These are phyloP conservation scores for Metallyticus violacea DNA, from an alignment of 2,888 invertebrate genomes.

Conservation along the genomic window DNA sequence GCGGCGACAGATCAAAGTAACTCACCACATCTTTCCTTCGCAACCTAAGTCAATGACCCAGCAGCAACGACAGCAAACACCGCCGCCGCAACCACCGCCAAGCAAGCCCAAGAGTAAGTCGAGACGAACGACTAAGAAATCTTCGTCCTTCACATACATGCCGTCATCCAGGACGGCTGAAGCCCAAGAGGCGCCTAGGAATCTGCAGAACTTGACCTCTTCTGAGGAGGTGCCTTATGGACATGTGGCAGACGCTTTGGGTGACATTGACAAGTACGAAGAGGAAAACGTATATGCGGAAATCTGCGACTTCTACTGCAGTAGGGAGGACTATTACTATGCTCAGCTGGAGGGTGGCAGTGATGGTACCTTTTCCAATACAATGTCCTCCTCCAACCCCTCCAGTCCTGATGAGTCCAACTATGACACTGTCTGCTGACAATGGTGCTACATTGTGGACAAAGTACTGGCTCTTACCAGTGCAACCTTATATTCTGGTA, in stretches of 20 bases:
- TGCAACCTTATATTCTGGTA: too few species aligned
- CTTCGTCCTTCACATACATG: constrained; percentile 48
- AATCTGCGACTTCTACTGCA: constrained; percentile 51
- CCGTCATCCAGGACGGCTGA: constrained; percentile 25
- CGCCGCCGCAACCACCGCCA: constrained; percentile 40
- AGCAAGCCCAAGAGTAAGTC: constrained; percentile 40
- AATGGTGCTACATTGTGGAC: background rate
- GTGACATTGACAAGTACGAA: constrained; percentile 44
- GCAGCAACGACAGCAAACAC: constrained; percentile 45
- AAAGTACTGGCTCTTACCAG: too few species aligned
- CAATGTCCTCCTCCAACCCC: constrained; percentile 42
- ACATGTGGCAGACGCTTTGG: constrained; percentile 62
- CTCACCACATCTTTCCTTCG: constrained; percentile 37
- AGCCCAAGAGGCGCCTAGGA: background rate
- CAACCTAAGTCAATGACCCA: constrained; percentile 43
- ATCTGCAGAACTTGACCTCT: background rate
- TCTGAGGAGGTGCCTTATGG: constrained; percentile 66
- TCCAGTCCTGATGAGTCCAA: constrained; percentile 44
- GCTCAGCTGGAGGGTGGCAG: constrained; percentile 43
- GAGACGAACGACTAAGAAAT: constrained; percentile 46
- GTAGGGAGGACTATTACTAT: constrained; percentile 43
- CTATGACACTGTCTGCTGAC: constrained; percentile 48
- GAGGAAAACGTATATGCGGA: constrained; percentile 69
- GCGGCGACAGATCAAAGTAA: constrained; percentile 43
- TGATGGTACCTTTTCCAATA: constrained; percentile 44